phyloP scores from a whole-genome alignment of 1,140 invertebrate species.

The Laupala kohalensis region DNA sequence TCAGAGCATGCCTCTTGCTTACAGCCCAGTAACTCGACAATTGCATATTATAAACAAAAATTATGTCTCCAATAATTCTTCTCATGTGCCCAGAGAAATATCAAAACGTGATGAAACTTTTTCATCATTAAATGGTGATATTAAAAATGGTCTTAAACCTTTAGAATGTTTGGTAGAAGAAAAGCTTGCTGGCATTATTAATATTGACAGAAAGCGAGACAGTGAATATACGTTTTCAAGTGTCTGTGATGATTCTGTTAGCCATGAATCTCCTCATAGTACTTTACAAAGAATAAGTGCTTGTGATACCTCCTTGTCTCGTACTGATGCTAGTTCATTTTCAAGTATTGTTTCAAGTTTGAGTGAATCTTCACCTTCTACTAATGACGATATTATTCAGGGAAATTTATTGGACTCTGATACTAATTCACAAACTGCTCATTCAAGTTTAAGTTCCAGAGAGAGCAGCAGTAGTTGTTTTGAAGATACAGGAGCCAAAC shows the following conservation, averaged over 20 bases:
- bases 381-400: constrained; percentile 17
- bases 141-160: background rate
- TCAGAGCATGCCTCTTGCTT: constrained; percentile 25
- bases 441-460: constrained; percentile 17
- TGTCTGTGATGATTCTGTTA: constrained; percentile 15
- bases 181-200: background rate
- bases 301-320: constrained; percentile 16
- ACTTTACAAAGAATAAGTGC: constrained; percentile 17
- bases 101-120: background rate
- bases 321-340: constrained; percentile 31
- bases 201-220: background rate
- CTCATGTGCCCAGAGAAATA: background rate
- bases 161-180: constrained; percentile 8
- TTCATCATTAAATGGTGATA: background rate
- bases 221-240: constrained; percentile 13
- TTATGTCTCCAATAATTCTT: background rate
- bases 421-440: constrained; percentile 13
- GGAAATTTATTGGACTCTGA: constrained; percentile 17
- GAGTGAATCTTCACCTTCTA: constrained; percentile 20
- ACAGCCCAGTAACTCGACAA: constrained; percentile 28
- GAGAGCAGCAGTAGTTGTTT: background rate
- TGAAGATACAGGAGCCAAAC: constrained; percentile 15
- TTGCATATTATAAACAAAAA: constrained; percentile 21
- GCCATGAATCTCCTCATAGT: constrained; percentile 14
- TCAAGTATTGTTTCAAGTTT: constrained; percentile 26